Evolutionary conservation across 1,140 invertebrate genomes (phyloP).

Genomic region (Heliconius hewitsoni): DNA sequence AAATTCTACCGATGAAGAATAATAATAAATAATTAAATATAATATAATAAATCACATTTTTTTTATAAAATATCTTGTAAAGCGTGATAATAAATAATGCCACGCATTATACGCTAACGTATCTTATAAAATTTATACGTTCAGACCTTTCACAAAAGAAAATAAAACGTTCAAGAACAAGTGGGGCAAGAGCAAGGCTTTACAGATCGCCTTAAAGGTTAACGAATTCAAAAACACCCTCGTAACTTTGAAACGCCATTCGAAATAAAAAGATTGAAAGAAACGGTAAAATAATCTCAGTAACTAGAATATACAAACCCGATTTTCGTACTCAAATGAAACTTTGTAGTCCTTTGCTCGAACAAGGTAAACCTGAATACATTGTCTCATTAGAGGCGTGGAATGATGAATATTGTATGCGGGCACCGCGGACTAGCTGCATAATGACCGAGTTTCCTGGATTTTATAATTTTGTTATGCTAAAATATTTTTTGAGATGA

Average conservation of each 20-base stretch:
- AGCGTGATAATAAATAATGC: not conserved
- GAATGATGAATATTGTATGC: conserved; percentile 61
- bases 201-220: not conserved
- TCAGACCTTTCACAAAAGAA: not conserved
- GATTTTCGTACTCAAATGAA: conserved; percentile 36
- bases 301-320: conserved; percentile 26
- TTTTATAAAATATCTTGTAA: not conserved
- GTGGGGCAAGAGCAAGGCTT: not conserved
- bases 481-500: not conserved
- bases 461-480: conserved; percentile 21
- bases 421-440: conserved; percentile 41
- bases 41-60: not conserved
- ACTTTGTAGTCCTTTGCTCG: conserved; percentile 37
- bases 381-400: conserved; percentile 61
- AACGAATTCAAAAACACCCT: conserved; percentile 10
- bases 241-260: conserved; percentile 10
- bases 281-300: conserved; percentile 17
- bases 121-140: not conserved
- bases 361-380: conserved; percentile 60
- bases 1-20: not conserved
- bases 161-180: conserved; percentile 9
- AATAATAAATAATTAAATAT: not conserved
- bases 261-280: conserved; percentile 13
- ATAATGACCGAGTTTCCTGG: conserved; percentile 43
- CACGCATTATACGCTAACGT: not conserved